Evolutionary conservation across 2,888 invertebrate genomes (phyloP).

Genomic region (Agrotis puta): DNA sequence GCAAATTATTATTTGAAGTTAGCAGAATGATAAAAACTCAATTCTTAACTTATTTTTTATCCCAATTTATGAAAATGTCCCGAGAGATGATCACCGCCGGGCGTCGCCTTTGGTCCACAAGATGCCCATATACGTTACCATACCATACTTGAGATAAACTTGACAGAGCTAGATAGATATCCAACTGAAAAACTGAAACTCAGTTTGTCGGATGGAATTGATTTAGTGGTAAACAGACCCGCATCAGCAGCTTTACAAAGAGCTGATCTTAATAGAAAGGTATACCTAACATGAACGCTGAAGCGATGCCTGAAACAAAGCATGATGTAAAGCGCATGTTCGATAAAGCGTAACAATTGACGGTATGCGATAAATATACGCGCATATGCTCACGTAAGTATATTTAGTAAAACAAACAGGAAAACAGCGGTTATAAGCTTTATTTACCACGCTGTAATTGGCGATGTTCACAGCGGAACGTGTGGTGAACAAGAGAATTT

Average conservation of each 20-base stretch:
- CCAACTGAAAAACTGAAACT: neutral
- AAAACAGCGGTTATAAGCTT: slow-evolving; percentile 51
- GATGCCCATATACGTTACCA: neutral
- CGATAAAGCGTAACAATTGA: slow-evolving; percentile 26
- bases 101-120: no score
- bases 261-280: neutral
- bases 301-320: slow-evolving; percentile 19
- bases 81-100: no score
- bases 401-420: slow-evolving; percentile 62
- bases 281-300: slow-evolving; percentile 1
- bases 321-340: slow-evolving; percentile 34
- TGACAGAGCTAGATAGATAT: neutral
- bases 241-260: neutral
- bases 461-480: slow-evolving; percentile 25
- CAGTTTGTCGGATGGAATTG: neutral
- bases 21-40: no score
- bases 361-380: slow-evolving; percentile 29
- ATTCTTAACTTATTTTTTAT: no score
- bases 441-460: slow-evolving; percentile 36
- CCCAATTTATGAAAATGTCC: no score
- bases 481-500: slow-evolving; percentile 17
- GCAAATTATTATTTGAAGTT: neutral
- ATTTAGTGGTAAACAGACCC: neutral
- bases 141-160: neutral
- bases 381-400: slow-evolving; percentile 5